Percentiles rank a stretch among this genome's conserved stretches.
These are phyloP conservation scores for Scaptomyza montana DNA, from an alignment of 1,140 invertebrate genomes.

Conservation along the genomic window DNA sequence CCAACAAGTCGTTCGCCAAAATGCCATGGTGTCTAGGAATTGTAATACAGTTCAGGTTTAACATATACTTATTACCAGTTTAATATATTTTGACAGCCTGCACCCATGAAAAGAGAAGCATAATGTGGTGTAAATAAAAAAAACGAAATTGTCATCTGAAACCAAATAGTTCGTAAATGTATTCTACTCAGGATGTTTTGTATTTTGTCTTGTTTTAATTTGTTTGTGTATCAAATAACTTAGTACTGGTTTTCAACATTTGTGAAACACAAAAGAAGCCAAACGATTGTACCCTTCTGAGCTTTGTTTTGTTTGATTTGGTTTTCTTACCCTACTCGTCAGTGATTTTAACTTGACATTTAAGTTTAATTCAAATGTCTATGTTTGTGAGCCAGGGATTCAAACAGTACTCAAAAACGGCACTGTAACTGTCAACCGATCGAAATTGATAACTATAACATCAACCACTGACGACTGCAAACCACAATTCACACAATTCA, in stretches of 20 bases:
- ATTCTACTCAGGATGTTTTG: slow-evolving; percentile 15
- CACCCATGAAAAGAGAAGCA: background rate
- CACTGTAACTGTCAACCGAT: too few species aligned
- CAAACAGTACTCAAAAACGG: too few species aligned
- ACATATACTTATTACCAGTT: slow-evolving; percentile 30
- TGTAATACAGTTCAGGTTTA: slow-evolving; percentile 37
- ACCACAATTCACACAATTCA: too few species aligned
- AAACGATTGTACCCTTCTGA: slow-evolving; percentile 35
- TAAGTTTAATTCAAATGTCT: background rate
- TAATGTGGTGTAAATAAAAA: background rate
- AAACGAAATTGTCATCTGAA: background rate
- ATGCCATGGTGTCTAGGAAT: slow-evolving; percentile 43
- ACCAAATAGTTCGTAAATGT: too few species aligned
- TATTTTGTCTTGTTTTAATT: background rate
- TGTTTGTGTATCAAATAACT: background rate
- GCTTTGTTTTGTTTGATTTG: slow-evolving; percentile 1
- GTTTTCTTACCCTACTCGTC: slow-evolving; percentile 2
- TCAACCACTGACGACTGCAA: too few species aligned
- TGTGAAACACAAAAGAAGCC: slow-evolving; percentile 19
- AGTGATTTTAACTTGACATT: slow-evolving; percentile 2
- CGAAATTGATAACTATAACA: too few species aligned
- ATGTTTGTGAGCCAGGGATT: too few species aligned
- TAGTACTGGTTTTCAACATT: background rate
- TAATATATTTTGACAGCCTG: slow-evolving; percentile 7
- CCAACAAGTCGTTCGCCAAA: slow-evolving; percentile 18